Evolutionary conservation across 2,113 vertebrate species (phyloP).

Genomic region (Scomber colias): DNA sequence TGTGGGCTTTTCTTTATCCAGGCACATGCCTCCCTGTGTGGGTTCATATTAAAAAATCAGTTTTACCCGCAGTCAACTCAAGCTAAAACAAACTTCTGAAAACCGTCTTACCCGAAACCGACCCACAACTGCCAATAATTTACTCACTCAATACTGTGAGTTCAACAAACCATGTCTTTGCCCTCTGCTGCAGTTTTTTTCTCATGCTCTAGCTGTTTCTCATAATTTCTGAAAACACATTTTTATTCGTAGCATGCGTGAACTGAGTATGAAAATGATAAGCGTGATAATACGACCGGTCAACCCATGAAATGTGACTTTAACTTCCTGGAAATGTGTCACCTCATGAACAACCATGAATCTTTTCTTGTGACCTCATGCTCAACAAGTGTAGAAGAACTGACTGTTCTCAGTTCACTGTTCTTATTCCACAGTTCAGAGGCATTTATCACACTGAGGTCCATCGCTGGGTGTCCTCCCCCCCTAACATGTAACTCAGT

Average conservation of each 20-base stretch:
- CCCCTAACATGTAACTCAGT: too few relatives aligned
- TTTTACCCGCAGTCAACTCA: background rate
- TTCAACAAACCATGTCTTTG: slow-evolving; percentile 11
- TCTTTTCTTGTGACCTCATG: background rate
- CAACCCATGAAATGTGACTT: background rate
- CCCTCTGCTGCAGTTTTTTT: background rate
- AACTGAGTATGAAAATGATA: slow-evolving; percentile 18
- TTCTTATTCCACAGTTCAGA: background rate
- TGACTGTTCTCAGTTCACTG: too few relatives aligned
- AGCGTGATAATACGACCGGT: slow-evolving; percentile 4
- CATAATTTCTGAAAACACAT: slow-evolving; percentile 22
- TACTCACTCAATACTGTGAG: background rate
- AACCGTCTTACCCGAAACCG: background rate
- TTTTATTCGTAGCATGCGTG: slow-evolving; percentile 29
- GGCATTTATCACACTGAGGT: background rate
- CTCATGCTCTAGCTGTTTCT: too few relatives aligned
- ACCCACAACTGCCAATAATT: background rate
- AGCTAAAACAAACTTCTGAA: background rate
- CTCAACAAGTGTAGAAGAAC: background rate
- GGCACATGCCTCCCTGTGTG: background rate
- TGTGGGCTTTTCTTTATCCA: background rate
- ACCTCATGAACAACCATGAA: background rate
- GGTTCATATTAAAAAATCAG: background rate
- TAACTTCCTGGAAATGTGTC: slow-evolving; percentile 9
- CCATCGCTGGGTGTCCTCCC: slow-evolving; percentile 21